Percentiles rank a stretch among this genome's conserved stretches.
These are phyloP conservation scores for Nomada hirtipes DNA, from an alignment of 2,888 invertebrate genomes.

Conservation along the genomic window DNA sequence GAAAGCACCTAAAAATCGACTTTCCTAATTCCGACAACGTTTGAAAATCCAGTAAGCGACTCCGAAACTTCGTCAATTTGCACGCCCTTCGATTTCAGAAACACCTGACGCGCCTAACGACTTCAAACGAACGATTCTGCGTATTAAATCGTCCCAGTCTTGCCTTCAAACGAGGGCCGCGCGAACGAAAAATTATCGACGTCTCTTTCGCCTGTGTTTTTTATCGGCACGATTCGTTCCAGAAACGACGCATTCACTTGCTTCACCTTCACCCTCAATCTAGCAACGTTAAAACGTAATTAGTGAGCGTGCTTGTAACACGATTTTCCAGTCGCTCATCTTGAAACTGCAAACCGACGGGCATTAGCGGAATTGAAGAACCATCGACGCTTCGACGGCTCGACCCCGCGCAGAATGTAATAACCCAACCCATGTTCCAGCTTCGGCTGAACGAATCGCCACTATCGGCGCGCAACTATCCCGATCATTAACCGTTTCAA, in stretches of 20 bases:
- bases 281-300: not conserved
- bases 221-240: not conserved
- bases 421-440: not conserved
- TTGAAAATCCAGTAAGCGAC: too few relatives aligned
- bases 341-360: not conserved
- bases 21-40: too few relatives aligned
- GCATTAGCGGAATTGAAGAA: not conserved
- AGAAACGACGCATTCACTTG: not conserved
- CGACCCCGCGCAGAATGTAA: not conserved
- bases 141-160: not conserved
- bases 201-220: not conserved
- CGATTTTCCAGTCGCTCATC: not conserved
- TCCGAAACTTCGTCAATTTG: too few relatives aligned
- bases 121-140: not conserved
- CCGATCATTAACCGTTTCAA: conserved; percentile 1
- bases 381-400: not conserved
- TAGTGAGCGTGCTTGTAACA: not conserved
- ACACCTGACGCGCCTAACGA: too few relatives aligned
- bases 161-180: not conserved
- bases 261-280: too few relatives aligned
- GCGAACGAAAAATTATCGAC: not conserved
- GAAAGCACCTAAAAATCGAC: too few relatives aligned
- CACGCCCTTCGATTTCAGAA: too few relatives aligned
- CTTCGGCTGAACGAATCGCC: not conserved
- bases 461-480: not conserved